Base-by-base conservation (phyloP, 1,140 invertebrate genomes). In the Paralvinella palmiformis region DNA sequence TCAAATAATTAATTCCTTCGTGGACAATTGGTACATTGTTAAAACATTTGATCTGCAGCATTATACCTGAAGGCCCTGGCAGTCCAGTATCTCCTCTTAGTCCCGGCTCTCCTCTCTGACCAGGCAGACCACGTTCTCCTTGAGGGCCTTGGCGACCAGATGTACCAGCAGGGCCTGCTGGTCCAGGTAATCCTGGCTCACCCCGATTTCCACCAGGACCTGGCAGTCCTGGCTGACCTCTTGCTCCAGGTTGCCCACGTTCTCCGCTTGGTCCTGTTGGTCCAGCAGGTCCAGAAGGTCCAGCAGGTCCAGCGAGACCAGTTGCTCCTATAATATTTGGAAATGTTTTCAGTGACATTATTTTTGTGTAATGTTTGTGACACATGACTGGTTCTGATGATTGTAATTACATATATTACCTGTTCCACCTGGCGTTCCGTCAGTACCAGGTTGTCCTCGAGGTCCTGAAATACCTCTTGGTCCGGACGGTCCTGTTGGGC, bases 141-240 rank as follows among this genome's bases (percentile, higher is more conserved):
- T 59, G n/a, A 17, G 82, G 27, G 33, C 73, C 73, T 64, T 64
- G 60, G 13, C 41, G 41, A 48, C 72, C 72, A 29, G 59, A 79
- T 22, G 83, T 68, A 56, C 88, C 88, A 6, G 86, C 82, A 64
- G 88, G 72, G 22, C 89, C 63, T 41, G 67, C 22, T 41, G 70
- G 17, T 20, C 65, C 65, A 36, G 53, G 33, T 24, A 22, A 29
- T 35, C 53, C 62, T 45, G 32, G 32, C 37, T 27, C 29, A 41
- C 57, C 63, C 31, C 57, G 37, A 52, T 52, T 41, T 27, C 66
- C 66, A 20, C 57, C 35, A 32, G 31, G 24, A 29, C 63, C 66
- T 41, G 62, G 36, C 17, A 29, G 32, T 59, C 66, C 66, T 32
- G 29, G 52, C 22, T 24, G 27, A n/a, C 66, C 66, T 44, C n/a